Evolutionary conservation across 2,113 vertebrate species (phyloP).

Genomic region (Eurypyga helias): DNA sequence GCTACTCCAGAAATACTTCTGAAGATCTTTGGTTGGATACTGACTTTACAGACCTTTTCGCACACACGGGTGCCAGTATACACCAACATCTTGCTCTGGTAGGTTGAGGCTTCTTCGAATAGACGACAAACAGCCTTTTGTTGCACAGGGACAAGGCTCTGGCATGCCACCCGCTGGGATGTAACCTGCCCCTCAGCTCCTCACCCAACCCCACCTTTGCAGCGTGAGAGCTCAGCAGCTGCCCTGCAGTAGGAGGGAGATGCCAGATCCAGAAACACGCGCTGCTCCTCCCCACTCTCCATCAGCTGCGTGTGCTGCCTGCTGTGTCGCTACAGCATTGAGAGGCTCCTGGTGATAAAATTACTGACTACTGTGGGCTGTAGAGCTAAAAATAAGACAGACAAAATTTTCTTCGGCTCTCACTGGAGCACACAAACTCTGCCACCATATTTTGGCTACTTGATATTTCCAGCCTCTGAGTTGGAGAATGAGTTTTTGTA

Average conservation of each 20-base stretch:
- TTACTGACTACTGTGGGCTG: neutral
- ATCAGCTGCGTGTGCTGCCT: neutral
- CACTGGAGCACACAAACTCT: neutral
- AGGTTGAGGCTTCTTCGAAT: neutral
- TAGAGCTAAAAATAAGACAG: neutral
- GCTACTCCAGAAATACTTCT: neutral
- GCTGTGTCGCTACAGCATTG: neutral
- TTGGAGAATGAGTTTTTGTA: neutral
- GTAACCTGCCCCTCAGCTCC: neutral
- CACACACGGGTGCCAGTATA: neutral
- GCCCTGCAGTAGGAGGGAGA: neutral
- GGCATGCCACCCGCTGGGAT: fast-evolving
- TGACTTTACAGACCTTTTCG: neutral
- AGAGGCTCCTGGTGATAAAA: neutral
- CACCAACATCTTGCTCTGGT: neutral
- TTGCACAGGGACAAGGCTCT: neutral
- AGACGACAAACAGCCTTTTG: neutral
- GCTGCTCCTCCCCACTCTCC: neutral
- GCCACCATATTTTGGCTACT: neutral
- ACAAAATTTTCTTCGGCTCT: neutral
- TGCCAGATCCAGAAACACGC: neutral
- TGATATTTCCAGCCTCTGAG: neutral
- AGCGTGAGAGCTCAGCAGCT: neutral
- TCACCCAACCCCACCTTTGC: neutral
- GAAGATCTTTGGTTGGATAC: neutral